Base-by-base conservation (phyloP, 1,140 invertebrate species). In the Tachypleus tridentatus region DNA sequence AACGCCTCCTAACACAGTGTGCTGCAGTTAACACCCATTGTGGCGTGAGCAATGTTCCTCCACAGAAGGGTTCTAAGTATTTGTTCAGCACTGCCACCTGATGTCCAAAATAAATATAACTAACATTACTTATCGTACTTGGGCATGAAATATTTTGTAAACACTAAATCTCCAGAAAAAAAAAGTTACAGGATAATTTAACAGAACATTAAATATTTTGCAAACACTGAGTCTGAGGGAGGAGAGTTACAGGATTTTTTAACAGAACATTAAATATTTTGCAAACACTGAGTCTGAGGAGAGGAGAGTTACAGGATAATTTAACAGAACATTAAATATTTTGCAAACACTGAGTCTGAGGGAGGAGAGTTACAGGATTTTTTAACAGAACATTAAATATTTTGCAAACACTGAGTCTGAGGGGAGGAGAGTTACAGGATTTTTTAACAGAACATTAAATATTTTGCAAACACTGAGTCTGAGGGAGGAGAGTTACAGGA, bases 11-110 rank as follows among this genome's bases (percentile, higher is more conserved):
- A 29, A 82, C 85, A 76, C 92, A 96, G 74, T 95, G 92, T 0
- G 89, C 91, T 0, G 92, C 92, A 1, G 93, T 96, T 48, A 96
- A 77, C 8, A 96, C 86, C 91, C 92, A 97, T 48, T 83, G 78
- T 0, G 88, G 83, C 1, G 86, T 85, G 53, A 97, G 84, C 47
- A 97, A 74, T 4, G 92, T 95, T 4, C 93, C 93, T 0, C 91
- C 92, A 73, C 93, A 97, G 74, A 93, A 93, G 51, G 88, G 67
- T 62, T 89, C 87, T 76, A 85, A 85, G 73, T 83, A 86, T 73
- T 84, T 81, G 75, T 93, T 94, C 49, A 94, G 57, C n/a, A 67
- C 51, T 8, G 64, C 56, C 0, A 66, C 60, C 63, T 68, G 51
- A 8, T 52, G 53, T 8, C 49, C 3, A 10, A 9, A 61, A 50